Evolutionary conservation across 2,797 vertebrate genomes (phyloP).

Genomic region (Chelidonichthys spinosus): DNA sequence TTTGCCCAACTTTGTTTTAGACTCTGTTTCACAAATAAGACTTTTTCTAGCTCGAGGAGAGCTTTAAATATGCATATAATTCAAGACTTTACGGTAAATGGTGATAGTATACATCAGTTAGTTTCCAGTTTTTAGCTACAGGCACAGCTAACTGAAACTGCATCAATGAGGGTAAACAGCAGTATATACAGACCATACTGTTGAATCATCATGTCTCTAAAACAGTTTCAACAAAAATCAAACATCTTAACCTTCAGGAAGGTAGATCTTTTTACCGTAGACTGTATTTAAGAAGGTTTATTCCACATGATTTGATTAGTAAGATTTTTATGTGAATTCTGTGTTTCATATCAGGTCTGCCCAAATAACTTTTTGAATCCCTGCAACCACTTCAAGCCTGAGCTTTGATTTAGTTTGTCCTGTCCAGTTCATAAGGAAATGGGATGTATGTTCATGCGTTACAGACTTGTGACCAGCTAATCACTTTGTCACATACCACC

Average conservation of each 20-base stretch:
- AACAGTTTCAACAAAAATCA: no score
- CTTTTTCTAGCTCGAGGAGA: background rate
- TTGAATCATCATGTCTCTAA: no score
- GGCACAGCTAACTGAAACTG: background rate
- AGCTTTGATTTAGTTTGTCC: background rate
- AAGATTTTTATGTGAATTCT: background rate
- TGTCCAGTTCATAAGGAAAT: background rate
- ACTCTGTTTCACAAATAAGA: background rate
- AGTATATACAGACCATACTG: background rate
- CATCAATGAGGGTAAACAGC: background rate
- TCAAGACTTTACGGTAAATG: background rate
- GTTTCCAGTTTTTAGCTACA: background rate
- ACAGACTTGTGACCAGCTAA: slow-evolving; percentile 36
- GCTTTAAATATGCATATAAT: background rate
- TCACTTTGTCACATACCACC: slow-evolving; percentile 20
- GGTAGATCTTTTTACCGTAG: no score
- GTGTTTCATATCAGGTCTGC: background rate
- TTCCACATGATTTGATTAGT: no score
- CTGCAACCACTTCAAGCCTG: background rate
- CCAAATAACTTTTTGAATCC: background rate
- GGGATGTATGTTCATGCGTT: background rate
- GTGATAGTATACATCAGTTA: background rate
- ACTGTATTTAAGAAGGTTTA: no score
- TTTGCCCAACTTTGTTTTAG: no score
- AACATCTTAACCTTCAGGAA: background rate